Conservation (phyloP, 2,888 invertebrate species). For the Trissolcus japonicus region DNA sequence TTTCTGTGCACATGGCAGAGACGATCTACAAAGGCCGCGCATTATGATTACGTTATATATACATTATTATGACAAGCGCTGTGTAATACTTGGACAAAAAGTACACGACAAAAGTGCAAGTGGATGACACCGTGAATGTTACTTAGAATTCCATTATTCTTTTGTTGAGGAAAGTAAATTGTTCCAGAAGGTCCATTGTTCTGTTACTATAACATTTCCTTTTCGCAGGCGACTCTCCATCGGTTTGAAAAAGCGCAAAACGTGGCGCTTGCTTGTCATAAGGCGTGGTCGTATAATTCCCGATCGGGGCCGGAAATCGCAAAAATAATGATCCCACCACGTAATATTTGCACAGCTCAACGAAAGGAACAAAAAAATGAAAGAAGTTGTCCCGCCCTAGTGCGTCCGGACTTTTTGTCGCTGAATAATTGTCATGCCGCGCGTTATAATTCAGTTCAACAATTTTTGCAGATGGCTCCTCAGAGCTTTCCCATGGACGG, state of each 20-base stretch:
- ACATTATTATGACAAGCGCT: no score
- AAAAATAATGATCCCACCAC: constrained; percentile 52
- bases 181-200: constrained; percentile 24
- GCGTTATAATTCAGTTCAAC: no score
- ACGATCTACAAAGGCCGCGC: neutral
- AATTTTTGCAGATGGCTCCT: constrained; percentile 46
- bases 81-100: constrained; percentile 5
- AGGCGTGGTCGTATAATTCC: constrained; percentile 50
- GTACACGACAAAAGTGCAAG: constrained; percentile 2
- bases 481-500: constrained; percentile 16
- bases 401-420: constrained; percentile 49
- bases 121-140: constrained; percentile 10
- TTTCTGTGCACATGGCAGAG: no score
- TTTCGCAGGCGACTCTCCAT: constrained; percentile 7
- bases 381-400: constrained; percentile 11
- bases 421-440: constrained; percentile 44
- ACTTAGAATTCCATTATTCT: constrained; percentile 26
- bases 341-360: constrained; percentile 48
- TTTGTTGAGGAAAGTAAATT: constrained; percentile 35
- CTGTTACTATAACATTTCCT: constrained; percentile 50
- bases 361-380: constrained; percentile 13
- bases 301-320: constrained; percentile 54
- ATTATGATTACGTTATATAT: constrained; percentile 12
- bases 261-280: constrained; percentile 33
- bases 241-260: constrained; percentile 29